Evolutionary conservation across 2,113 vertebrate species (phyloP), one percentile per base, ranked within the genome.

Genomic region (Sprattus sprattus): DNA sequence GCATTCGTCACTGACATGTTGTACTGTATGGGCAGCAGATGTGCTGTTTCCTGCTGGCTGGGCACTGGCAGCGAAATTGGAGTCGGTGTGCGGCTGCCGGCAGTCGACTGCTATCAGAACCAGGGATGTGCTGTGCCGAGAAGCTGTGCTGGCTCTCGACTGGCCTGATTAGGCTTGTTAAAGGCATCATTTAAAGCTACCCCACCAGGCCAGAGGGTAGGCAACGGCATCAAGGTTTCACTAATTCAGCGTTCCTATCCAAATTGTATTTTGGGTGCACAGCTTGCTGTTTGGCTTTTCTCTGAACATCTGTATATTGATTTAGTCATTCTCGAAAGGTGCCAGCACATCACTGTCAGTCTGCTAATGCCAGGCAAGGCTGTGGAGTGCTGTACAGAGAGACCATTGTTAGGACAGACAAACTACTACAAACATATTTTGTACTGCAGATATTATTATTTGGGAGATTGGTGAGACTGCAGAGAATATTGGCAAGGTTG

Each of bases 131-230:
- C 52, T 44, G 80, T 86, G 82, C 47, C n/a, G 28, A 49, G 80
- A 83, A 25, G 52, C 82, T 80, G 64, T 46, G 83, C 47, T 89
- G 83, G 86, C 90, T 89, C 80, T 52, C 86, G 54, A 88, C 88
- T 54, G 82, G 64, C 85, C 90, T 89, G 90, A 93, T 93, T 91
- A 92, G 84, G 85, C 90, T 90, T 87, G 89, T 90, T 93, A 89
- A 92, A 92, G 88, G 87, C 90, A 91, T 94, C 88, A 91, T 92
- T 92, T 92, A 93, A 92, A 92, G 89, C 83, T 81, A 87, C 86
- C 89, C 90, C 81, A 81, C 83, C 82, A 88, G 90, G 89, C 90
- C 83, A 88, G 28, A 84, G 81, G 20, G 28, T 20, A 89, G 82
- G 86, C 81, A 92, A 50, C 81, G 87, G 88, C 89, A 92, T 91